Evolutionary conservation across 2,888 invertebrate species (phyloP), one percentile per base, ranked within the genome.

Genomic region (Spodoptera picta): DNA sequence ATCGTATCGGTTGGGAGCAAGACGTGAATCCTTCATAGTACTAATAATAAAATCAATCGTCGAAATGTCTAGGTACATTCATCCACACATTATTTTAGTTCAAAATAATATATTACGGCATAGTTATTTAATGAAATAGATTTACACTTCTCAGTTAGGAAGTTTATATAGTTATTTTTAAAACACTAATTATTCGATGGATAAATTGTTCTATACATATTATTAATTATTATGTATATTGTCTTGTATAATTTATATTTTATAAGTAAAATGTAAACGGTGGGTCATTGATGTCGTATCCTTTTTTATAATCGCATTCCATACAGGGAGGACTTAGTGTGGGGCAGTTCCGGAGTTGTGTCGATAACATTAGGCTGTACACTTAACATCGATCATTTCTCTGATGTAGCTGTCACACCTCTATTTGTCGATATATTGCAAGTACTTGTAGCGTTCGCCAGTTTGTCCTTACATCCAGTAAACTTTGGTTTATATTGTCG

Each of bases 91-190:
- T 85, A 76, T 77, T 85, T 84, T 85, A 88, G 85, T 88, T 88
- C 83, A 87, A 87, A 84, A 81, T 80, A 82, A 85, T 78, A 72
- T 73, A 75, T 73, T 75, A 82, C 75, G 74, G 77, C 77, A 81
- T 86, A 86, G 83, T 83, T 87, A 84, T 86, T 84, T 84, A 86
- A 86, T 82, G 73, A 73, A 61, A 71, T 87, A 87, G 88, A 83
- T 79, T 86, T 87, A 86, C 82, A 85, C 85, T 75, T 89, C 87
- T 90, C 87, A 88, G 83, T 84, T 89, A 88, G 80, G 81, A 85
- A 80, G 79, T 85, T 7, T 85, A 83, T 86, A 79, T 84, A 80
- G 80, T 86, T 87, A 86, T 84, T 85, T 86, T 86, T 82, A 82
- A 84, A 85, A 86, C 81, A 84, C 84, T 86, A 85, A 87, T 85